Percentiles rank a stretch among this genome's conserved stretches.
These are phyloP conservation scores for Hylaeus anthracinus DNA, from an alignment of 1,140 invertebrate genomes.

Conservation along the genomic window DNA sequence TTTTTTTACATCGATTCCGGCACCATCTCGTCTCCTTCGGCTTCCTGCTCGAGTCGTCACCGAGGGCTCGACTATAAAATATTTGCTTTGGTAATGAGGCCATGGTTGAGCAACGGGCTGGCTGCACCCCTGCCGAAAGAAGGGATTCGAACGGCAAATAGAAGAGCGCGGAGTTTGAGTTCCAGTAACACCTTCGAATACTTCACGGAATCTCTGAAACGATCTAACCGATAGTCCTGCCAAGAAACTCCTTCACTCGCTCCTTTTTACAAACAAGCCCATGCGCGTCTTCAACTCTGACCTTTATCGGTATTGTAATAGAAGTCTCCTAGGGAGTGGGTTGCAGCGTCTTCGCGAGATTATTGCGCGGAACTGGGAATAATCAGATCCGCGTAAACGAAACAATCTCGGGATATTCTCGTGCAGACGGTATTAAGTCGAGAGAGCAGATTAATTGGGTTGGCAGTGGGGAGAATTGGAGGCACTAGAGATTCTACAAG, in stretches of 20 bases:
- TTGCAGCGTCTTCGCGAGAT: no score
- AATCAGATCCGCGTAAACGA: no score
- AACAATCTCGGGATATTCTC: no score
- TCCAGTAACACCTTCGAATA: constrained; percentile 72
- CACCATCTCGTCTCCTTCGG: constrained; percentile 44
- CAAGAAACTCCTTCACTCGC: constrained; percentile 32
- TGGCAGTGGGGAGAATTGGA: no score
- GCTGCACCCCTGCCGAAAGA: constrained; percentile 48
- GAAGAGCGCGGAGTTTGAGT: constrained; percentile 72
- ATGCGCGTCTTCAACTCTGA: not conserved
- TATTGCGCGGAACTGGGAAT: no score
- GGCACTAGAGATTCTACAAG: no score
- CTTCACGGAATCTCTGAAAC: constrained; percentile 44
- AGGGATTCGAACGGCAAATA: constrained; percentile 78
- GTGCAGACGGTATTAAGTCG: no score
- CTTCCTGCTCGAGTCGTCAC: constrained; percentile 59
- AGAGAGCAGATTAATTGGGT: no score
- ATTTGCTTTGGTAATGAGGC: constrained; percentile 82
- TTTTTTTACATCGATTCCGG: constrained; percentile 66
- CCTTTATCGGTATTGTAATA: constrained; percentile 5
- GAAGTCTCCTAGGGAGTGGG: not conserved
- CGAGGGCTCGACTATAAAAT: constrained; percentile 79
- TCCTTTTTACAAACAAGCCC: constrained; percentile 9
- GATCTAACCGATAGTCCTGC: constrained; percentile 61
- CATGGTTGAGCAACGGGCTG: constrained; percentile 70